Evolutionary conservation across 1,140 invertebrate genomes (phyloP), one percentile per base, ranked within the genome.

Genomic region (Hycleus cichorii): DNA sequence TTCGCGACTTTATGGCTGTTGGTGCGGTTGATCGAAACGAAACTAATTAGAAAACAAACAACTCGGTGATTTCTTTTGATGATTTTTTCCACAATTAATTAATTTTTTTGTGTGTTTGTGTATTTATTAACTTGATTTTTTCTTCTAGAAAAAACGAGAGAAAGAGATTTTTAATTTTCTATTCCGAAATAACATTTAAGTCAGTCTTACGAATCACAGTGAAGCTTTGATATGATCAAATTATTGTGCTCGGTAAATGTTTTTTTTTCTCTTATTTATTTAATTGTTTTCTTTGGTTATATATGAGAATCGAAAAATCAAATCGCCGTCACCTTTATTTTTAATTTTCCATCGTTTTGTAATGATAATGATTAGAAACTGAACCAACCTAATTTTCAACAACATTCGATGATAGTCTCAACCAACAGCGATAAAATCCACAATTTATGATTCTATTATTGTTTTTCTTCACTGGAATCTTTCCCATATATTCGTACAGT

Each of bases 201-300:
- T 74, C 73, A 74, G 73, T 74, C 73, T 74, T 74, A 63, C 67
- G 67, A 73, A 74, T 74, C 73, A 74, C 73, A 74, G 73, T 72
- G 65, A 74, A 73, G 71, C 72, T 74, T 74, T 74, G 73, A 74
- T 74, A 74, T 73, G 73, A 73, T 72, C 68, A 73, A 72, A 73
- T 74, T 74, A 74, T 74, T 74, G 73, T 74, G 73, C 73, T 73
- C 66, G 64, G 72, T 71, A 66, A 49, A 51, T 25, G 44, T 61
- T 63, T 49, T 59, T 60, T 53, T 60, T 12, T 50, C 38, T 25
- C 55, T 57, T 56, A 42, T 18, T 32, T 49, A 4, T 49, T 38
- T 3, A 9, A 25, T 49, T 49, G 5, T 38, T 38, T 32, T 32
- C 38, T 38, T 38, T 39, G 10, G 12, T 39, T 38, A 5, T 32